A percentile compares a stretch with the other conserved stretches of the same genome.
These are phyloP conservation scores for Stigmatopora nigra DNA, from an alignment of 2,113 vertebrate species.

Conservation along the genomic window DNA sequence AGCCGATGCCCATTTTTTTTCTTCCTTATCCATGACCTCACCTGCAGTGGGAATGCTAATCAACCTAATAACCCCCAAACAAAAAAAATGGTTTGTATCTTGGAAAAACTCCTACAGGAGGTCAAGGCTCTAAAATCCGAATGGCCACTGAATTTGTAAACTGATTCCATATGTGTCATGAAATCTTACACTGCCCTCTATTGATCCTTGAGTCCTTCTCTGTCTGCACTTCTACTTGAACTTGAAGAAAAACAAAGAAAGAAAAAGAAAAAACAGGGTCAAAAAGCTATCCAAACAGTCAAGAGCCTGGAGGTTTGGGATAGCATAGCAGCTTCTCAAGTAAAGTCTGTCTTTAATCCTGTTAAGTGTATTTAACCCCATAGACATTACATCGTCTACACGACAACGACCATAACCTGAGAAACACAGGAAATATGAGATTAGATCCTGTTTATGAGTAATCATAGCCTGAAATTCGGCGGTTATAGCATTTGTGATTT, in stretches of 20 bases:
- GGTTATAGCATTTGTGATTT: conserved; percentile 39
- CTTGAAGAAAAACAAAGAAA: neutral
- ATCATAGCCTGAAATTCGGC: conserved; percentile 24
- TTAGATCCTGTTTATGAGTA: conserved; percentile 34
- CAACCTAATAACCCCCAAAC: too few relatives aligned
- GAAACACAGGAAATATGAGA: conserved; percentile 21
- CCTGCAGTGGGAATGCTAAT: conserved; percentile 35
- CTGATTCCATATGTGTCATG: conserved; percentile 11
- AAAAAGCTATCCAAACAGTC: conserved; percentile 8
- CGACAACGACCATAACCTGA: neutral
- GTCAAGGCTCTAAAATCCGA: too few relatives aligned
- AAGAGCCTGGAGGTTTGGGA: conserved; percentile 17
- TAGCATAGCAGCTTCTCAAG: neutral
- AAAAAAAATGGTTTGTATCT: too few relatives aligned
- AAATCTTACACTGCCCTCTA: conserved; percentile 5
- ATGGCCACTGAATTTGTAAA: conserved; percentile 32
- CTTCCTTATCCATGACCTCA: conserved; percentile 31
- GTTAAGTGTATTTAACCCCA: neutral
- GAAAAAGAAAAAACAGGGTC: neutral
- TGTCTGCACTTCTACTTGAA: neutral
- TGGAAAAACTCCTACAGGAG: too few relatives aligned
- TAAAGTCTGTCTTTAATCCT: conserved; percentile 2
- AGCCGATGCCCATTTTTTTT: conserved; percentile 27
- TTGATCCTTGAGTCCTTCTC: conserved; percentile 7
- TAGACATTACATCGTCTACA: neutral